These are phyloP conservation scores for Pterophyllum scalare DNA, from an alignment of 2,113 vertebrate genomes.

Conservation along the genomic window DNA sequence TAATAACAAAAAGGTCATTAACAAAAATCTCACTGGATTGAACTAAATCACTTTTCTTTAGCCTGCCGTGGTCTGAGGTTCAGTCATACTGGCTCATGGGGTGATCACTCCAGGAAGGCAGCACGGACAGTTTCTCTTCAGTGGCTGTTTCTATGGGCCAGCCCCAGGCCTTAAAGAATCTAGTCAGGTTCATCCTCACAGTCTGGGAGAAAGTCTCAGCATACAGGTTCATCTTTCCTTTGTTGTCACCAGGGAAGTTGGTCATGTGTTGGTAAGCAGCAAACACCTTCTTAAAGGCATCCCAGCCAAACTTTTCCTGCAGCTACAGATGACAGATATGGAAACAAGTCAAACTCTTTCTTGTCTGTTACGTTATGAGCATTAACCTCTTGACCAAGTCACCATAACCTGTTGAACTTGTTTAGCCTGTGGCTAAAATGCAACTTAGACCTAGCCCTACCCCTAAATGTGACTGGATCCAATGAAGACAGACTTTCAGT, in stretches of 20 bases:
- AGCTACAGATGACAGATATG: conserved; percentile 65
- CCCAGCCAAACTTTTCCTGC: conserved; percentile 86
- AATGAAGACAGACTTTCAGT: background rate
- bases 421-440: background rate
- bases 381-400: background rate
- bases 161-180: conserved; percentile 85
- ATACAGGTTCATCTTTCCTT: conserved; percentile 84
- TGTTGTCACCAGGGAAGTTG: conserved; percentile 68
- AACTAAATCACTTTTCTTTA: background rate
- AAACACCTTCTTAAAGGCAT: conserved; percentile 82
- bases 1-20: background rate
- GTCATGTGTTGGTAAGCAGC: conserved; percentile 76
- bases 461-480: background rate
- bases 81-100: conserved; percentile 72
- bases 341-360: background rate
- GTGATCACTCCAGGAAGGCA: conserved; percentile 82
- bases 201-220: conserved; percentile 80
- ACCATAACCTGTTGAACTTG: background rate
- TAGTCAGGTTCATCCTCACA: conserved; percentile 79
- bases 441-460: background rate
- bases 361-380: background rate
- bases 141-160: conserved; percentile 80
- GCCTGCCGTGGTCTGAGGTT: conserved; percentile 6
- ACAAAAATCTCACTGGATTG: background rate
- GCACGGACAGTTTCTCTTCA: conserved; percentile 68